Evolutionary conservation across 2,113 vertebrate species (phyloP).

Genomic region (Scophthalmus maximus): DNA sequence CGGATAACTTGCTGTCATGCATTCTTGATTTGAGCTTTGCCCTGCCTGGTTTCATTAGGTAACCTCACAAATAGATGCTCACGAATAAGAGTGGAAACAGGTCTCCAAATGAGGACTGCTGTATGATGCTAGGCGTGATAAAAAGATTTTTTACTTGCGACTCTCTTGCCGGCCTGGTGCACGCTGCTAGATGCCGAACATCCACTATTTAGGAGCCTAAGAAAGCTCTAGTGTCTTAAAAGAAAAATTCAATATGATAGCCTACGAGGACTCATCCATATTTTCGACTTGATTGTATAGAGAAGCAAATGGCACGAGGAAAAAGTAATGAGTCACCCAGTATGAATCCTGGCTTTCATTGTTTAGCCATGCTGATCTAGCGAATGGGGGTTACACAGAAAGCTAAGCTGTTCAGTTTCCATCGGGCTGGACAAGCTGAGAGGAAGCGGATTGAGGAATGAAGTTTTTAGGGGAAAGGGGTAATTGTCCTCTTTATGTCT

Average conservation of each 20-base stretch:
- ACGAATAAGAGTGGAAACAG: constrained; percentile 20
- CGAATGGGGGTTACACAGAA: constrained; percentile 27
- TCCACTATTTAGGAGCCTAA: too few species aligned
- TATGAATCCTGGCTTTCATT: constrained; percentile 33
- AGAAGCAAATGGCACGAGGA: constrained; percentile 35
- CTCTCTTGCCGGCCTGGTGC: background rate
- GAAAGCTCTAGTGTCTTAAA: constrained; percentile 28
- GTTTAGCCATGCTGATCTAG: constrained; percentile 27
- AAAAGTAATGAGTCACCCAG: constrained; percentile 47
- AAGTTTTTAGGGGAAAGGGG: constrained; percentile 43
- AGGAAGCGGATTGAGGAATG: constrained; percentile 37
- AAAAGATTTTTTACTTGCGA: constrained; percentile 2
- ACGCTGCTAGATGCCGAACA: constrained; percentile 13
- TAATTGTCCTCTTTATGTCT: constrained; percentile 50
- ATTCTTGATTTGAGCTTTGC: constrained; percentile 59
- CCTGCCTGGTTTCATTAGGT: constrained; percentile 42
- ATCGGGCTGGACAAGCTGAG: constrained; percentile 26
- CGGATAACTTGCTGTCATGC: constrained; percentile 48
- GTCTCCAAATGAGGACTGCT: constrained; percentile 12
- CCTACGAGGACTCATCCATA: constrained; percentile 6
- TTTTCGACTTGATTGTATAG: constrained; percentile 43
- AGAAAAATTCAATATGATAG: constrained; percentile 29
- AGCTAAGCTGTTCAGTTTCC: constrained; percentile 6
- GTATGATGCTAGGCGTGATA: background rate
- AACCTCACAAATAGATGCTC: constrained; percentile 35